Base-by-base conservation (phyloP, 2,113 vertebrate genomes). In the Sphaerodactylus townsendi region DNA sequence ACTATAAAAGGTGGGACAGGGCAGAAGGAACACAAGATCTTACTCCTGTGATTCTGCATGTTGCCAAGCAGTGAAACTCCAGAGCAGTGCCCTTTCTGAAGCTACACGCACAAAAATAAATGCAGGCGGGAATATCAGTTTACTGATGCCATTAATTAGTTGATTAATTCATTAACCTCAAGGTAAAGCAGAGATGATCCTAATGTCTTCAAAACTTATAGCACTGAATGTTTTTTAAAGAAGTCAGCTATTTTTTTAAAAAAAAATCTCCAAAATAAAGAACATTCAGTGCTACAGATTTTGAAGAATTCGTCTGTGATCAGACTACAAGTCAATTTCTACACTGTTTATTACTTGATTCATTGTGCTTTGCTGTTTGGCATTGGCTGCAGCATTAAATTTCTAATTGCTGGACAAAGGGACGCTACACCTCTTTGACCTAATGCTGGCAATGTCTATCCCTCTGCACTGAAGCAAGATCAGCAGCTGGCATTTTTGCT, bases 1-100 rank as follows among this genome's bases (percentile, higher is more conserved):
- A 89, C 89, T 90, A n/a, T 71, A 80, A 91, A 88, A 72, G 84
- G 83, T 70, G 74, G 78, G 83, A 48, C 9, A 28, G 64, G 85
- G 87, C 89, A n/a, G 85, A 79, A 50, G 76, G 87, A 91, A 48
- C 62, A 19, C 81, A 64, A 9, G 11, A 0, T 68, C 76, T 80
- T 64, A 37, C 76, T 93, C 75, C 33, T 79, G 69, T 85, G 88
- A 64, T 81, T 84, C 86, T 0, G 1, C 41, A 64, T 89, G 87
- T 85, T 81, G 83, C 83, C 87, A 86, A 88, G 86, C 85, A 41
- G 59, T 35, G 76, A 81, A 8, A 48, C 30, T 79, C 87, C 90
- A 73, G 77, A 89, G 62, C 15, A 37, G 23, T 37, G 59, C n/a
- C 14, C 44, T 37, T 5, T 39, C 73, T 65, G 35, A 83, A 83